Base-by-base conservation (phyloP, 2,888 invertebrate genomes). In the Craniophora ligustri region DNA sequence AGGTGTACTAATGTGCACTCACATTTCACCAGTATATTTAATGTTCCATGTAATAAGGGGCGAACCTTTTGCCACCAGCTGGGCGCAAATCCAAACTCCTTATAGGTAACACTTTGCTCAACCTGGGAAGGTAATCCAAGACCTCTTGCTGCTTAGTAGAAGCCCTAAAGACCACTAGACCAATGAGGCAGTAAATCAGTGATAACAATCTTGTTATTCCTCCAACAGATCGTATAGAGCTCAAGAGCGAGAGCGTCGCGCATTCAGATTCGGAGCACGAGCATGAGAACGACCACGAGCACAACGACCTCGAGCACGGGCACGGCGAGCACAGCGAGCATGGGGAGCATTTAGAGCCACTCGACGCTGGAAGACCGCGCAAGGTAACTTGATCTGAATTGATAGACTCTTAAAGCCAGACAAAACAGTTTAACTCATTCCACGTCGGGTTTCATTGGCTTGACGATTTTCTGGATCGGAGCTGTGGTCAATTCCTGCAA, bases 181-280 rank as follows among this genome's bases (percentile, higher is more conserved):
- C 10, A 23, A 23, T 10, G 23, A 10, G 1, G 10, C 2, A 10
- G 2, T n/a, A 10, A 10, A 23, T 26, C 3, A 5, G 5, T 16
- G 31, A 4, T 2, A 3, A 3, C 15, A 10, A 32, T n/a, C 1
- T 11, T 5, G 6, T 3, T 21, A 16, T 48, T 46, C 5, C 4
- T 39, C 6, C 11, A 23, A 39, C 78, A 92, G 91, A 91, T 68
- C 86, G 84, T 42, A 84, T 85, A 32, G 89, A 90, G 44, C 60
- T 91, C 15, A 91, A 92, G 58, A 89, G 86, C 47, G 91, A 91
- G 62, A 84, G 79, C 44, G 79, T 83, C 14, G 79, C 76, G 1
- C 91, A 89, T 31, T 91, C 91, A 0, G 91, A 91, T 74, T 91
- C 91, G 0, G 89, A 84, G 19, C 75, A 75, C 31, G 87, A 86